These are phyloP conservation scores for Acanthochromis polyacanthus DNA, from an alignment of 2,113 vertebrate species.

Conservation along the genomic window DNA sequence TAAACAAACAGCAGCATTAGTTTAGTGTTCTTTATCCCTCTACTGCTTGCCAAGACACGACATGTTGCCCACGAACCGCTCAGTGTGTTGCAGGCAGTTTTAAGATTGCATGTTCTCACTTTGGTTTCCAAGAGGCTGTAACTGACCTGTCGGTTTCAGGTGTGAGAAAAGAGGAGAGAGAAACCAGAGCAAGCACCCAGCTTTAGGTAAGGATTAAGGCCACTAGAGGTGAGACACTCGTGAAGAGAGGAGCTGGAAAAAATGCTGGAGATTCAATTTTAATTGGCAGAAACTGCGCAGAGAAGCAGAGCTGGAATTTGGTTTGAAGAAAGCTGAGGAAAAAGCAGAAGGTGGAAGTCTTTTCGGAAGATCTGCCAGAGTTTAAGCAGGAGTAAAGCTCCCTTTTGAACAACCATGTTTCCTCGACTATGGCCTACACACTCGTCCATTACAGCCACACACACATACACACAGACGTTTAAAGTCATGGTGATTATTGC, in stretches of 20 bases:
- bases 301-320: conserved; percentile 10
- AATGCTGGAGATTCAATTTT: conserved; percentile 22
- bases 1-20: neutral
- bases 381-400: conserved; percentile 45
- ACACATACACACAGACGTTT: conserved; percentile 54
- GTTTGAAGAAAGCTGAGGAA: conserved; percentile 13
- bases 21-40: conserved; percentile 43
- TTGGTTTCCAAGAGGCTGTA: conserved; percentile 47
- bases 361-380: conserved; percentile 39
- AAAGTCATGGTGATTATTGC: conserved; percentile 72
- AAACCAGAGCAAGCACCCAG: conserved; percentile 49
- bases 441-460: conserved; percentile 57
- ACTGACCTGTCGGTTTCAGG: conserved; percentile 60
- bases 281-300: conserved; percentile 5
- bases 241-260: conserved; percentile 2
- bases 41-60: conserved; percentile 34
- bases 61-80: conserved; percentile 15
- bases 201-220: conserved; percentile 29
- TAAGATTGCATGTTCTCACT: conserved; percentile 45
- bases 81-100: neutral
- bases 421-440: conserved; percentile 38
- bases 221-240: conserved; percentile 41
- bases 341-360: conserved; percentile 19
- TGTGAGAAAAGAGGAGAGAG: conserved; percentile 40
- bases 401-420: conserved; percentile 65